phyloP scores from a whole-genome alignment of 1,140 invertebrate species.

The Hyphantria cunea region DNA sequence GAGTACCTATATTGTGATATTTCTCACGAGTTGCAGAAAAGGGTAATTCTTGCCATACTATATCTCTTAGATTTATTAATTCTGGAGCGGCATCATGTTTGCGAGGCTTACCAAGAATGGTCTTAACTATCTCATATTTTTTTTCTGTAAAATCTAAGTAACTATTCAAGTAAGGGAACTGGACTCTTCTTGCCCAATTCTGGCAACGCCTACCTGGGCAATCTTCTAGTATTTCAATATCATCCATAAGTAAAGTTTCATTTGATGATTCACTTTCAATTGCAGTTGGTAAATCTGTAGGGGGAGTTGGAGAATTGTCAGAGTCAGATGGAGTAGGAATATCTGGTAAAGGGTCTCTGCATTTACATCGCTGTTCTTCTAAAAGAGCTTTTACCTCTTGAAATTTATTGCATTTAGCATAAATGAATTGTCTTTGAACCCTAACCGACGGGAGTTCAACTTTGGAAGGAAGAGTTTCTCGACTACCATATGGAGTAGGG shows the following conservation, averaged over 20 bases:
- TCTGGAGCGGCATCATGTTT: slow-evolving; percentile 29
- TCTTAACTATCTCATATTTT: slow-evolving; percentile 57
- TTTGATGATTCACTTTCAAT: slow-evolving; percentile 40
- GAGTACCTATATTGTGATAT: slow-evolving; percentile 51
- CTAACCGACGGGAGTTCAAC: slow-evolving; percentile 63
- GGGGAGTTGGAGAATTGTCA: not conserved
- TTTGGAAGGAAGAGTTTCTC: slow-evolving; percentile 58
- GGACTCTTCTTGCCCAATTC: slow-evolving; percentile 38
- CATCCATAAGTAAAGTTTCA: slow-evolving; percentile 47
- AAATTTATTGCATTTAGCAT: slow-evolving; percentile 69
- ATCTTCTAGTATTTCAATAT: slow-evolving; percentile 45
- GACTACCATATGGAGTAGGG: slow-evolving; percentile 57
- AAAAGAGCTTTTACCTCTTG: slow-evolving; percentile 63
- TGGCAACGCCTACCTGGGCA: slow-evolving; percentile 59
- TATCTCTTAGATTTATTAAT: slow-evolving; percentile 44
- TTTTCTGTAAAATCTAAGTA: slow-evolving; percentile 67
- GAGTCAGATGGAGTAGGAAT: not conserved
- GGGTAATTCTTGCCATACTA: slow-evolving; percentile 48
- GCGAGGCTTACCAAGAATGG: slow-evolving; percentile 43
- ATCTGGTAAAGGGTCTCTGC: slow-evolving; percentile 24
- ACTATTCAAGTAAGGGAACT: slow-evolving; percentile 51
- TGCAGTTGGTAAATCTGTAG: slow-evolving; percentile 10
- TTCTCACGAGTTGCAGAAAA: slow-evolving; percentile 58
- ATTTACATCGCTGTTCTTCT: slow-evolving; percentile 56
- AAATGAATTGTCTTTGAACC: slow-evolving; percentile 60